A percentile compares a stretch with the other conserved stretches of the same genome.
phyloP scores from a whole-genome alignment of 2,797 vertebrate species.

The Xiphorhynchus erythropygius region DNA sequence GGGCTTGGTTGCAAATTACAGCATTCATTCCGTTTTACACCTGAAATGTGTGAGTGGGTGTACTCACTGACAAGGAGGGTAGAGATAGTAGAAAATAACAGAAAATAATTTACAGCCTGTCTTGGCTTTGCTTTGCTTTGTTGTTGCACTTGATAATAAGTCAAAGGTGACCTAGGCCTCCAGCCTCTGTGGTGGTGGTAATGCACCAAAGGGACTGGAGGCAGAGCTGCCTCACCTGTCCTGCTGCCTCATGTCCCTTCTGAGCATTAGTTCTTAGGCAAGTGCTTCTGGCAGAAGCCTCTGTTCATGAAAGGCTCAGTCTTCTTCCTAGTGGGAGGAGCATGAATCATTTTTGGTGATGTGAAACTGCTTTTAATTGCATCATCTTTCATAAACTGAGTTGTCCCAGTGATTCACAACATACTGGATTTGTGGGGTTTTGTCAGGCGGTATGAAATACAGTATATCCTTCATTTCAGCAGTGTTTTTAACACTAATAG shows the following conservation, averaged over 20 bases:
- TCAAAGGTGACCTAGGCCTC: constrained; percentile 7
- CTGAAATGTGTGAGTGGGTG: background rate
- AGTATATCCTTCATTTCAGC: background rate
- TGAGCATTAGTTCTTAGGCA: background rate
- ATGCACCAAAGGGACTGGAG: background rate
- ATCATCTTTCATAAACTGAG: constrained; percentile 3
- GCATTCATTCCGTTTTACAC: constrained; percentile 25
- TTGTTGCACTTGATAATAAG: constrained; percentile 11
- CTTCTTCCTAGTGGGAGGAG: background rate
- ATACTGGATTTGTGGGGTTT: background rate
- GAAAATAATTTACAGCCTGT: constrained; percentile 27
- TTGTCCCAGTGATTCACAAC: background rate
- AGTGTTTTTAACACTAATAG: background rate
- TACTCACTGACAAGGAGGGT: background rate
- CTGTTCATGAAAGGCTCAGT: background rate
- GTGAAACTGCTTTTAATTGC: constrained; percentile 27
- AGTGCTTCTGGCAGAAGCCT: constrained; percentile 10
- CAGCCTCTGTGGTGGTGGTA: background rate
- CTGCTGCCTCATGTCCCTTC: background rate
- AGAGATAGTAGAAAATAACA: background rate
- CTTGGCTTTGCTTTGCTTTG: background rate
- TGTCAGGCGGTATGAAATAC: background rate
- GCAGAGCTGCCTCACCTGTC: background rate
- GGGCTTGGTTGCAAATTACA: background rate
- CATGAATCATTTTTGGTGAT: constrained; percentile 27